phyloP scores from a whole-genome alignment of 2,113 vertebrate species.

The Hydrochoerus hydrochaeris region DNA sequence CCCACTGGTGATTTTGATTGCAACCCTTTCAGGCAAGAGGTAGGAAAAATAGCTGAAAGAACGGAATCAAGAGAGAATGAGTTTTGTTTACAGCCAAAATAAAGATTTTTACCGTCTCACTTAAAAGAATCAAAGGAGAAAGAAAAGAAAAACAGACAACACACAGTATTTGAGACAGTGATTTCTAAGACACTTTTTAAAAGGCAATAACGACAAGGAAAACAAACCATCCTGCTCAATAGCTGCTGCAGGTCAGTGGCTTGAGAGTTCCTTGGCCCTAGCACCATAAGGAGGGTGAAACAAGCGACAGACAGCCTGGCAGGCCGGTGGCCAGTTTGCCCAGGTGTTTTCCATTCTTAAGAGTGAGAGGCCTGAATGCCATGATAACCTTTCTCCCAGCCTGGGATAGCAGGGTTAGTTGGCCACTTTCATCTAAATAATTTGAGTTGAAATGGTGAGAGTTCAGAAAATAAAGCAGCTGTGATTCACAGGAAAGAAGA shows the following conservation, averaged over 20 bases:
- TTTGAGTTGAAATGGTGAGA: neutral
- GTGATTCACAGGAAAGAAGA: neutral
- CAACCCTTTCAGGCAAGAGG: neutral
- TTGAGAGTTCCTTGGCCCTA: neutral
- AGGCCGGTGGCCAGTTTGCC: neutral
- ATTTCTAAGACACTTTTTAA: neutral
- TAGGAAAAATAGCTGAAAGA: neutral
- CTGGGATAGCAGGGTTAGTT: neutral
- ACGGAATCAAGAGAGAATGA: neutral
- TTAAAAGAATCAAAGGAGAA: neutral
- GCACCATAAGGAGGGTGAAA: neutral
- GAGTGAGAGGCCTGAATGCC: neutral
- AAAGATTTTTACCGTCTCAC: neutral
- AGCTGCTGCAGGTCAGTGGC: neutral
- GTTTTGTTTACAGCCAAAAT: neutral
- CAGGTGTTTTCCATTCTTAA: neutral
- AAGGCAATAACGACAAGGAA: neutral
- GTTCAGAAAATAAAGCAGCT: neutral
- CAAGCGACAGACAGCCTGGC: neutral
- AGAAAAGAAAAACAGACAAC: neutral
- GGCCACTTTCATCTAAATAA: neutral
- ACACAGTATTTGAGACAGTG: no score
- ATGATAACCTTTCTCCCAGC: no score
- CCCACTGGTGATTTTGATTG: neutral
- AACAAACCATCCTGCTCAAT: neutral